Conservation (phyloP, 2,797 vertebrate genomes). For the Ispidina picta region DNA sequence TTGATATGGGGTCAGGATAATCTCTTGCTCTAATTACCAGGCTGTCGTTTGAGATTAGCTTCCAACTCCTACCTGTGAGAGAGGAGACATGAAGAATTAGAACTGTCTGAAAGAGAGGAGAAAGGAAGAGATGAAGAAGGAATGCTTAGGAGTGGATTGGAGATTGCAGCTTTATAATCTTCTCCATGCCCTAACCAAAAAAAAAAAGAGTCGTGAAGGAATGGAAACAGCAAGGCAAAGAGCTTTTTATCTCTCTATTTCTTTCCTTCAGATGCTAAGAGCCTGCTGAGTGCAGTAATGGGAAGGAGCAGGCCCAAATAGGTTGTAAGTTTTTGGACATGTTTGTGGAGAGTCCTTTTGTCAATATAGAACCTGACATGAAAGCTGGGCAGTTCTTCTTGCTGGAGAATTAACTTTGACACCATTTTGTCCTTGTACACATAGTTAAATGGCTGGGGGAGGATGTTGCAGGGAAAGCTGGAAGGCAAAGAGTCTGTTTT, state of each 20-base stretch:
- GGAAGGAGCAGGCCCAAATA: background rate
- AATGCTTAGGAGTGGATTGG: slow-evolving; percentile 19
- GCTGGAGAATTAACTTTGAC: background rate
- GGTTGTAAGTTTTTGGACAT: background rate
- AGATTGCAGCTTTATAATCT: slow-evolving; percentile 53
- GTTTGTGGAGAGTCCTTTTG: background rate
- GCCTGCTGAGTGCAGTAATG: background rate
- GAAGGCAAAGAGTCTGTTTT: background rate
- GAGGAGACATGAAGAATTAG: slow-evolving; percentile 59
- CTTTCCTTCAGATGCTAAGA: background rate
- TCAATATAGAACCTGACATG: background rate
- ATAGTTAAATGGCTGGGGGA: background rate
- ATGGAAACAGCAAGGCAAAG: slow-evolving; percentile 33
- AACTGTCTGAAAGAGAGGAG: slow-evolving; percentile 43
- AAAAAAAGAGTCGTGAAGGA: background rate
- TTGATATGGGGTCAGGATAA: slow-evolving; percentile 54
- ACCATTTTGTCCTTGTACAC: background rate
- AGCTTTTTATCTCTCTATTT: slow-evolving; percentile 11
- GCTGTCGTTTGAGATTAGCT: slow-evolving; percentile 45
- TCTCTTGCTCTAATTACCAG: slow-evolving; percentile 68
- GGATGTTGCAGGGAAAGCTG: background rate
- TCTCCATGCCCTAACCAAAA: background rate
- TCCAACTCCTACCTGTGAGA: slow-evolving; percentile 49
- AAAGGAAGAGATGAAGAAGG: slow-evolving; percentile 56
- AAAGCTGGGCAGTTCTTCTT: background rate